Conservation (phyloP, 1,140 invertebrate species). For the Callitettix versicolor region DNA sequence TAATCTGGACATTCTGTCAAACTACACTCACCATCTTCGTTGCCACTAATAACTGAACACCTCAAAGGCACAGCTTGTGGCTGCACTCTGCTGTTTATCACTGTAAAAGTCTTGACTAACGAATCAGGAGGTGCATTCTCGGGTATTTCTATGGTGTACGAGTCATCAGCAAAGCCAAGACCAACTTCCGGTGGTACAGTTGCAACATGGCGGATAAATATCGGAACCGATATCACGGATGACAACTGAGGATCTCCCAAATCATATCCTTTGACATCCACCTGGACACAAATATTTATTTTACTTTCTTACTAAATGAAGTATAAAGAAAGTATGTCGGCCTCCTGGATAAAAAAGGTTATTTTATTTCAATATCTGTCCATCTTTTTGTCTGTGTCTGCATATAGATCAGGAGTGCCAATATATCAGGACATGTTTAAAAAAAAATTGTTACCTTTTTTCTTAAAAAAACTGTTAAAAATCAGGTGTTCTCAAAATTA, state of each 20-base stretch:
- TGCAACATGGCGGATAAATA: constrained; percentile 72
- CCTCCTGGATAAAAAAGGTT: too few relatives aligned
- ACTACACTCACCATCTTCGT: constrained; percentile 41
- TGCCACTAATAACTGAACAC: constrained; percentile 62
- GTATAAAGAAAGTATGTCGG: too few relatives aligned
- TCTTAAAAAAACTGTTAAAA: too few relatives aligned
- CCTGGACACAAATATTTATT: constrained; percentile 39
- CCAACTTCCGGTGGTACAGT: constrained; percentile 54
- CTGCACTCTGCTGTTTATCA: constrained; percentile 55
- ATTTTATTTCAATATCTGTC: too few relatives aligned
- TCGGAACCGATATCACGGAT: constrained; percentile 63
- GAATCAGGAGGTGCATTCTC: constrained; percentile 61
- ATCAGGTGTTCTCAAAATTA: too few relatives aligned
- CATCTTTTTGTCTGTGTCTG: too few relatives aligned
- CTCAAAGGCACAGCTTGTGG: constrained; percentile 52
- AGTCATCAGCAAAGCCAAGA: constrained; percentile 69
- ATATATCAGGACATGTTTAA: too few relatives aligned
- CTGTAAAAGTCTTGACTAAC: constrained; percentile 56
- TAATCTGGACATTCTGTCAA: too few relatives aligned
- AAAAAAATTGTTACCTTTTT: too few relatives aligned
- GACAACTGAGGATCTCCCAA: constrained; percentile 73
- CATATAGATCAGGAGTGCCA: too few relatives aligned
- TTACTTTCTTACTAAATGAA: too few relatives aligned
- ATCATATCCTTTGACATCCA: constrained; percentile 79
- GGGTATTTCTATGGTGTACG: constrained; percentile 66